Evolutionary conservation across 2,888 invertebrate species (phyloP), one percentile per base, ranked within the genome.

Genomic region (Philonicus albiceps): DNA sequence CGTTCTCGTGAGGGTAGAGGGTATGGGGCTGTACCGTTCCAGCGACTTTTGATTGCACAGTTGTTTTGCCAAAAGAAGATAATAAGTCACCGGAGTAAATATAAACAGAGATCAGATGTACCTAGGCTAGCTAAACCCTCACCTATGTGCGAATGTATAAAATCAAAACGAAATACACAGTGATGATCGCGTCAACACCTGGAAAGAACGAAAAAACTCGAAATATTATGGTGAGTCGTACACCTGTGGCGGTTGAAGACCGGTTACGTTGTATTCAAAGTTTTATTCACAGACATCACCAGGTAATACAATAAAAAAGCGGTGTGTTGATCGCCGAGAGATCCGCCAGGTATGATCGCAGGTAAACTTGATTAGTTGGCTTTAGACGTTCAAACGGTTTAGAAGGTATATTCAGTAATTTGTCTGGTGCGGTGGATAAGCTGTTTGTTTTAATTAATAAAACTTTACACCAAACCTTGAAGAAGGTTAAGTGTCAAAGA

Each of bases 71-170:
- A 78, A 78, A 83, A 83, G 64, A 83, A 83, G 64, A 11, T 64
- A 64, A 64, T 83, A 83, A 83, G 30, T 19, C 34, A 64, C n/a
- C 37, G n/a, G 34, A 37, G 81, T 83, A 83, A 83, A 83, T 64
- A 34, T 83, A 83, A 83, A 83, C 81, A 83, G 81, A 83, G 64
- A 83, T 83, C 81, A 83, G 37, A 78, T 78, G 78, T 78, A 49
- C 27, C 49, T 74, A 74, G 74, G 74, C 74, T 74, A 74, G 74
- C 74, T 19, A 16, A 34, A n/a, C n/a, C 1, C 27, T 49, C 49
- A 78, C 49, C 78, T 78, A 49, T 30, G 19, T 76, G 27, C 11
- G 31, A 49, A n/a, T 40, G 19, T 22, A 37, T 76, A 19, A 19
- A 27, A 8, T 13, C 8, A 31, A 49, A 16, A 27, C 13, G 49